Base-by-base conservation (phyloP, 2,888 invertebrate species). In the Mylabris sibirica region DNA sequence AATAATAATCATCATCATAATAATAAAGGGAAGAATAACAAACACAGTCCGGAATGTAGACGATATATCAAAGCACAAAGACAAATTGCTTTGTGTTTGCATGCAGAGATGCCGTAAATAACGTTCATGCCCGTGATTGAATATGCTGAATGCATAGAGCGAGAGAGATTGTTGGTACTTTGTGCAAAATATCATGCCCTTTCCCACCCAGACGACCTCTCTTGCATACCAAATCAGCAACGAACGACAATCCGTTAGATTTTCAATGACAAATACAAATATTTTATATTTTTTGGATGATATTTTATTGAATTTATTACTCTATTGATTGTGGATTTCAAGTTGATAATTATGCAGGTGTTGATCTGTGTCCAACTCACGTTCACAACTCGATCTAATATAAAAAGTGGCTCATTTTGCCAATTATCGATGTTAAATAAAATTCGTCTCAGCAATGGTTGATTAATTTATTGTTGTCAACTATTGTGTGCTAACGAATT, bases 381-480 rank as follows among this genome's bases (percentile, higher is more conserved):
- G 70, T 70, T 65, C 59, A 14, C 38, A 49, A 38, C 34, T 11
- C 30, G 65, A 57, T 57, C 22, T 57, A 57, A 26, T 6, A 57
- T 24, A 57, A 70, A 68, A 70, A 68, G 67, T 68, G 49, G 63
- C 63, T 67, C 67, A 67, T 70, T 68, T 65, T 57, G 70, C 65
- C 70, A 71, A 69, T 72, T 72, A 72, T 69, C 67, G 69, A 72
- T 72, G 72, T 69, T 72, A 72, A 35, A 69, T 72, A 69, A 67
- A 74, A 74, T 73, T 72, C 76, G 67, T 70, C 69, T 60, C 70
- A 61, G 70, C 60, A 71, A 72, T 72, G 66, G 67, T 64, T 75
- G 72, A 75, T 76, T 75, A 77, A 77, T 75, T 76, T 76, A 76
- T 74, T 72, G 72, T 72, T 72, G 70, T 72, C 68, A 74, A 44